Base-by-base conservation (phyloP, 1,140 invertebrate genomes). In the Drosophila micromelanica region DNA sequence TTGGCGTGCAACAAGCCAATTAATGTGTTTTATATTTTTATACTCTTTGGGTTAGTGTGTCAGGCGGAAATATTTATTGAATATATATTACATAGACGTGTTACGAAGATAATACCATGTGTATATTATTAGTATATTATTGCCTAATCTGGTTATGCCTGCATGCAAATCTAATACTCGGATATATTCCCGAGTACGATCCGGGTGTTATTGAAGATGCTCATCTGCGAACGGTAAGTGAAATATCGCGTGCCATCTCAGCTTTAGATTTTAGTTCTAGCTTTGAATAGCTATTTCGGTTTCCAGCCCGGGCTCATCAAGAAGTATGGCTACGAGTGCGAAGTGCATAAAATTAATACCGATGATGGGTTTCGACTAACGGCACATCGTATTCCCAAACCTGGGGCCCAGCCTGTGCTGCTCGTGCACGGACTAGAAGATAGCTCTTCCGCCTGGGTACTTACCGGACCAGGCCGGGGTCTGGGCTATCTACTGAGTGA, bases 341-440 rank as follows among this genome's bases (percentile, higher is more conserved):
- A 95, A 86, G 90, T 80, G 0, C 93, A 94, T 69, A 59, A 84
- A 4, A 86, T 93, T 0, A 76, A 81, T 7, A 94, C 94, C 0
- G 78, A 91, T 38, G 94, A 94, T 89, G 94, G 93, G 7, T 94
- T 94, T 63, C 91, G 93, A 1, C 75, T 94, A 5, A 92, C 82
- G 3, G 73, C 93, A 8, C 93, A 94, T 74, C 90, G 94, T 2
- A 86, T 91, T 55, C 75, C 78, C 8, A 78, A 73, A 37, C 48
- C 68, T 3, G 85, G 86, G 0, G 80, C 63, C 5, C 84, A 92
- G 23, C 92, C 93, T 0, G 93, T 95, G 1, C 93, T 95, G 38
- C 80, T 96, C 17, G 94, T 96, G 61, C 95, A 96, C 73, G 95
- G 95, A 0, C 82, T 96, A 2, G 67, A 94, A 23, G 93, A 93